Base-by-base conservation (phyloP, 2,888 invertebrate species). In the Lathronympha strigana region DNA sequence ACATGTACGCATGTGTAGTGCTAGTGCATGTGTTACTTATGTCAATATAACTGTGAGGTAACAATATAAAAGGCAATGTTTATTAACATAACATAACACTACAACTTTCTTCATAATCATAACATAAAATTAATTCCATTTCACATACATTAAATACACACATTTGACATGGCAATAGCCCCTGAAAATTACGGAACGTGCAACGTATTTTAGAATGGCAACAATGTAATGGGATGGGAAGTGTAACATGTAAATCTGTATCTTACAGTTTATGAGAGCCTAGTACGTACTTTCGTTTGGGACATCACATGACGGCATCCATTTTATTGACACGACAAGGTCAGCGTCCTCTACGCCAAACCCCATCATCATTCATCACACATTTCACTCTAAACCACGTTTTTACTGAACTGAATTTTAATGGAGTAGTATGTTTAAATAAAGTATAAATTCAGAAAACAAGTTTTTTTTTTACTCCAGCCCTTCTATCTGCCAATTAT, bases 281-380 rank as follows among this genome's bases (percentile, higher is more conserved):
- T 87, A 70, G 86, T 87, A 78, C 74, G 76, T 76, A 76, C 81
- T 81, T 83, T 82, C 76, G 84, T 76, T 79, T 70, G 75, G 73
- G 76, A 79, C 84, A 80, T 80, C 82, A 80, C 76, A 83, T 85
- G 84, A 83, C 78, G 84, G 76, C 81, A 77, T 81, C 78, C 77
- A 79, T 80, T 80, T 80, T 75, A 74, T n/a, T 79, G 79, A 78
- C 77, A 75, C 47, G 28, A 28, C 40, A 31, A 43, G 17, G 40
- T 19, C 40, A 19, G 9, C 28, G 40, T 6, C 19, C 15, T n/a
- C 28, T 3, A 47, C 11, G 47, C 1, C 31, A 50, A 5, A 17
- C 13, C 31, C n/a, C 4, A 21, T 15, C 33, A 8, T 2, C 21
- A 40, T 17, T 2, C 40, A 40, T 19, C 2, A 11, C 11, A 9